Percentiles rank a stretch among this genome's conserved stretches.
These are phyloP conservation scores for Eptesicus fuscus DNA, from an alignment of 2,113 vertebrate species.

Conservation along the genomic window DNA sequence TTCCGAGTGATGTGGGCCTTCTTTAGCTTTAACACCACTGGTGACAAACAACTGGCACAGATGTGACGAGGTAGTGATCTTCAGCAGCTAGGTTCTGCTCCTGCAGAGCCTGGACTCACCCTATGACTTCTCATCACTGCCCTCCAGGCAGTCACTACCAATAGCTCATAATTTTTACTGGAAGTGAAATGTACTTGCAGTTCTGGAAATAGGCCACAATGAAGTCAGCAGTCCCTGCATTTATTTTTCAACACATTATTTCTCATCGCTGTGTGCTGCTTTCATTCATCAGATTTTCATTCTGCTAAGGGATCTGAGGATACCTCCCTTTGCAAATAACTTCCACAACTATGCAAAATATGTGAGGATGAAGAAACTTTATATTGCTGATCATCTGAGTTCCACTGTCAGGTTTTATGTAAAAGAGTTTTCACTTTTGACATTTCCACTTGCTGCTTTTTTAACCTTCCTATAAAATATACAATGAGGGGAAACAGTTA, in stretches of 20 bases:
- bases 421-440: not conserved
- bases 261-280: not conserved
- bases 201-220: not conserved
- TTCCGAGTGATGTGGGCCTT: not conserved
- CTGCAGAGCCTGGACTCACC: not conserved
- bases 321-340: too few relatives aligned
- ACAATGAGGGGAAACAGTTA: not conserved
- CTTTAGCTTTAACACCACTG: not conserved
- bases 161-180: conserved; percentile 6
- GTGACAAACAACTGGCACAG: not conserved
- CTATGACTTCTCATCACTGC: not conserved
- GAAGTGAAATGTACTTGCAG: not conserved
- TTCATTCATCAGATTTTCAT: not conserved
- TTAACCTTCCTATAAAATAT: not conserved
- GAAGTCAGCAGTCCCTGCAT: not conserved
- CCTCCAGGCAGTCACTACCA: not conserved
- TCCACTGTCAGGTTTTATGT: not conserved
- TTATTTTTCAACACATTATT: conserved; percentile 21
- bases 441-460: not conserved
- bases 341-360: not conserved
- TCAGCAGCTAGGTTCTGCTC: not conserved
- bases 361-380: not conserved
- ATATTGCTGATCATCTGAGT: not conserved
- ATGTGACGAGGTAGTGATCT: not conserved
- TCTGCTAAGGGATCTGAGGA: not conserved